Conservation (phyloP, 2,113 vertebrate species). For the Monopterus albus region DNA sequence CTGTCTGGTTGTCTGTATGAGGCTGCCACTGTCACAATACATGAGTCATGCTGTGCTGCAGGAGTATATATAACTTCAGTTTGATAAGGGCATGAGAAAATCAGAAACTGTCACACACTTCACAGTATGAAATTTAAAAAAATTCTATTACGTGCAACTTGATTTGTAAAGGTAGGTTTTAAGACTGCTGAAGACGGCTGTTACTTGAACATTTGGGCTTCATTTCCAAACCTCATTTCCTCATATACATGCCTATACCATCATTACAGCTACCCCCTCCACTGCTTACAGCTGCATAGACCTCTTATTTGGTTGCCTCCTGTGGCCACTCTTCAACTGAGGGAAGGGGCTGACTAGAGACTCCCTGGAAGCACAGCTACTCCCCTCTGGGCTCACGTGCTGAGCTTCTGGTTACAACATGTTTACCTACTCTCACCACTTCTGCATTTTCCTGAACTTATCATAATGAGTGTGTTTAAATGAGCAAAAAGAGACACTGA, state of each 20-base stretch:
- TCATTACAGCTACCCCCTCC: constrained; percentile 30
- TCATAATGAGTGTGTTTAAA: too few relatives aligned
- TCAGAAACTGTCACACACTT: constrained; percentile 34
- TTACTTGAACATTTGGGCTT: constrained; percentile 51
- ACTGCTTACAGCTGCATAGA: constrained; percentile 17
- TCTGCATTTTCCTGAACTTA: constrained; percentile 71
- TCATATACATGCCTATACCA: constrained; percentile 29
- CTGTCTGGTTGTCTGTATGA: constrained; percentile 45
- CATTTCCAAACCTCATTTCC: constrained; percentile 18
- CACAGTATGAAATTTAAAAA: constrained; percentile 2
- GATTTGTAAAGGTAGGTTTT: constrained; percentile 2
- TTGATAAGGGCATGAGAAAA: constrained; percentile 59
- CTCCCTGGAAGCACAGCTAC: constrained; percentile 80
- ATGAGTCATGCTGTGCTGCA: constrained; percentile 55
- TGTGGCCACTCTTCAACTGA: constrained; percentile 50
- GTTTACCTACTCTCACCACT: constrained; percentile 77
- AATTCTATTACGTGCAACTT: not conserved
- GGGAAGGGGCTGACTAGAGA: constrained; percentile 72
- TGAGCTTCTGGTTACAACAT: constrained; percentile 78
- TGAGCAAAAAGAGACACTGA: constrained; percentile 22
- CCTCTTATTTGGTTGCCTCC: constrained; percentile 74
- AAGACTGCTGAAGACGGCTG: constrained; percentile 23
- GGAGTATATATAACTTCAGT: constrained; percentile 52
- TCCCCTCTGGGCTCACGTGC: constrained; percentile 66
- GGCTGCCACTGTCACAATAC: constrained; percentile 48